Evolutionary conservation across 23 tunicate genomes (phyloP).

Genomic region (Styela plicata): DNA sequence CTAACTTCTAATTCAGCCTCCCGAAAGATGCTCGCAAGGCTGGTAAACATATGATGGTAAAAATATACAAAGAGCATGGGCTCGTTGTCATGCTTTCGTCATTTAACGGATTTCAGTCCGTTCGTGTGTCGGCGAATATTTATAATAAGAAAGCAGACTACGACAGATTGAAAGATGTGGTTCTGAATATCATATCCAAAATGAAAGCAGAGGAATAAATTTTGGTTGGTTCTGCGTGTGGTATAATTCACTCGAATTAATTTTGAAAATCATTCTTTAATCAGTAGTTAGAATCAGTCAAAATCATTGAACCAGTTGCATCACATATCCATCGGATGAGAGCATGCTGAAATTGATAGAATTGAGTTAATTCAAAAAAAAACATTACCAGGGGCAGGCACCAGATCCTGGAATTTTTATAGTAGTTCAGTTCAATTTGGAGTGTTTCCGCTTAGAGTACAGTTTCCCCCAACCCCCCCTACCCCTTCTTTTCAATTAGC

Average conservation of each 20-base stretch:
- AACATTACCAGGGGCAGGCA: too few species aligned
- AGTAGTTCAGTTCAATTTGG: too few species aligned
- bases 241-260: background rate
- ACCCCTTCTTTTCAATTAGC: too few species aligned
- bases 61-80: background rate
- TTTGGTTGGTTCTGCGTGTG: background rate
- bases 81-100: background rate
- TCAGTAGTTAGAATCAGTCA: background rate
- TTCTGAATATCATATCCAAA: background rate
- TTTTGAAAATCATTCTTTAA: background rate
- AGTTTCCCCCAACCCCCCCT: too few species aligned
- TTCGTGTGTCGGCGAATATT: background rate
- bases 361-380: too few species aligned
- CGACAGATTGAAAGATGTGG: background rate
- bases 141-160: slow-evolving; percentile 4
- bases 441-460: too few species aligned
- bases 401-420: too few species aligned
- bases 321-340: background rate
- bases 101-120: background rate
- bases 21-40: background rate
- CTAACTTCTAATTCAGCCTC: background rate
- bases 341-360: background rate
- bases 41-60: background rate
- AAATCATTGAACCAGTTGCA: background rate
- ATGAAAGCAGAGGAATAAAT: background rate